A percentile compares a stretch with the other conserved stretches of the same genome.
Evolutionary conservation across 2,113 vertebrate species (phyloP).

Genomic region (Cephalopholis sonnerati): DNA sequence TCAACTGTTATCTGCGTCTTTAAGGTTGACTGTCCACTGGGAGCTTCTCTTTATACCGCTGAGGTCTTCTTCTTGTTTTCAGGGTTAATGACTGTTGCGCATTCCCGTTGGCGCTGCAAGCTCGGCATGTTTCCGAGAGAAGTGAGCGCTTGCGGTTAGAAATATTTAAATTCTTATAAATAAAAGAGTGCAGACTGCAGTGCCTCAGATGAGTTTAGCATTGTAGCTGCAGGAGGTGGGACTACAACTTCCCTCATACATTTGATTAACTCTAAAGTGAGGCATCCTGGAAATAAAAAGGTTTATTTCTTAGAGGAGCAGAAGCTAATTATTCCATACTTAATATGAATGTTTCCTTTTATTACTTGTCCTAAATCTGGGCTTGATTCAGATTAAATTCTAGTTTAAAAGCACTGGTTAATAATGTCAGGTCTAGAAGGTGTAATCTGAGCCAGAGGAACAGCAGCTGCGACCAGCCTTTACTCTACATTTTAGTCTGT

Average conservation of each 20-base stretch:
- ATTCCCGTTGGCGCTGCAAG: background rate
- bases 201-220: constrained; percentile 1
- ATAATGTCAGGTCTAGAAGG: background rate
- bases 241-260: constrained; percentile 5
- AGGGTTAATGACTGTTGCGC: constrained; percentile 26
- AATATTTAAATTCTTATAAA: constrained; percentile 26
- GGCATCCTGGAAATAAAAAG: background rate
- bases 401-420: background rate
- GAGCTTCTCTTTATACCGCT: constrained; percentile 5
- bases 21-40: constrained; percentile 1
- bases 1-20: constrained; percentile 11
- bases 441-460: background rate
- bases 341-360: background rate
- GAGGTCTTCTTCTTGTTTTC: constrained; percentile 16
- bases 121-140: constrained; percentile 23
- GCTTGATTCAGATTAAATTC: background rate
- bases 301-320: constrained; percentile 5
- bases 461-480: background rate
- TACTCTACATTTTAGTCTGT: background rate
- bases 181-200: constrained; percentile 1
- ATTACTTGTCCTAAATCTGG: background rate
- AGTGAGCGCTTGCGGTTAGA: background rate
- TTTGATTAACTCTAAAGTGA: background rate
- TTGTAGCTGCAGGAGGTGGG: background rate
- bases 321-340: background rate